phyloP scores from a whole-genome alignment of 2,113 vertebrate genomes.

The Dermatemys mawii region DNA sequence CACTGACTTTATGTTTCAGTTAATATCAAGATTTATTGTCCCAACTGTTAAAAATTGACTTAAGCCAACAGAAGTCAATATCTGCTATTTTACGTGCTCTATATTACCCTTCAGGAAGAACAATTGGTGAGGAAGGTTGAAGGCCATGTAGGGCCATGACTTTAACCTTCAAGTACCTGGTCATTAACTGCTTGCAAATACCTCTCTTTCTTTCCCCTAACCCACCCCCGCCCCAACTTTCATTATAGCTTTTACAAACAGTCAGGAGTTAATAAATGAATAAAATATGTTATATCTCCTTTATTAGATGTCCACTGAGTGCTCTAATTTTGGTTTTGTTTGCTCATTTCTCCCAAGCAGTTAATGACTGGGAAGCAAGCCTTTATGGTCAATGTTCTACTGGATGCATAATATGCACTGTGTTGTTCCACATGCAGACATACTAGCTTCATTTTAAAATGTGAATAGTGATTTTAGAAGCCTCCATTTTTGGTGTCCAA shows the following conservation, averaged over 20 bases:
- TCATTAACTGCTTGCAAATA: not conserved
- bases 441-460: not conserved
- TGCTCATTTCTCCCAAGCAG: not conserved
- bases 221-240: too few relatives aligned
- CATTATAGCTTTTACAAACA: not conserved
- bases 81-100: not conserved
- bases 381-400: not conserved
- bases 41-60: conserved; percentile 14
- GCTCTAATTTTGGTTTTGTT: not conserved
- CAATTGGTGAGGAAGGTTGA: not conserved
- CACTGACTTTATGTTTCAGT: conserved; percentile 14
- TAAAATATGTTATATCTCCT: not conserved
- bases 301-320: not conserved
- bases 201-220: too few relatives aligned
- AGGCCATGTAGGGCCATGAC: not conserved
- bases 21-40: conserved; percentile 26
- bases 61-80: conserved; percentile 4
- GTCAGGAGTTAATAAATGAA: not conserved
- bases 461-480: not conserved
- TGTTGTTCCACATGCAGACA: not conserved
- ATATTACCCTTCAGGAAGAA: not conserved
- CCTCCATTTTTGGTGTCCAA: not conserved
- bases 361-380: not conserved
- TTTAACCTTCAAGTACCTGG: not conserved
- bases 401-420: not conserved